Percentiles rank a stretch among this genome's conserved stretches.
Conservation (phyloP, 2,113 vertebrate species). For the Cephalopholis sonnerati region DNA sequence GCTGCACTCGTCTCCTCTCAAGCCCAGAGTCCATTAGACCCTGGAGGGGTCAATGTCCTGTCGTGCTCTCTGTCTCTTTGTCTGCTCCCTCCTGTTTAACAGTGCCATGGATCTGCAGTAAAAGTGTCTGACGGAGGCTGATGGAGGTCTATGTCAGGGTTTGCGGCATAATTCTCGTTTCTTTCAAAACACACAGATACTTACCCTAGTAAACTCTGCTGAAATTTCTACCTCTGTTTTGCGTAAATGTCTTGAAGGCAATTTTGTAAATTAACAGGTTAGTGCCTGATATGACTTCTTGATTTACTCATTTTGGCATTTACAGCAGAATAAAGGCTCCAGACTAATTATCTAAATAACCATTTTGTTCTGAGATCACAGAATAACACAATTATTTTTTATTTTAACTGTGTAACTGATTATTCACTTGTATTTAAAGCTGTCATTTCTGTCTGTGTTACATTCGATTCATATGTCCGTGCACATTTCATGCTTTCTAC, state of each 20-base stretch:
- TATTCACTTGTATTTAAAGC: not conserved
- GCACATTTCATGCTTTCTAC: not conserved
- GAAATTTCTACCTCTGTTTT: not conserved
- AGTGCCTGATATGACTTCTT: not conserved
- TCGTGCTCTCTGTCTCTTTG: not conserved
- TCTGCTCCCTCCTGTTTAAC: constrained; percentile 7
- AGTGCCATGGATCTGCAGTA: not conserved
- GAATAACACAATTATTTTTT: not conserved
- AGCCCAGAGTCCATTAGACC: not conserved
- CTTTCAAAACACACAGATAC: not conserved
- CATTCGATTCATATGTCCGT: not conserved
- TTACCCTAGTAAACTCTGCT: not conserved
- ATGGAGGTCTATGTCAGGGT: not conserved
- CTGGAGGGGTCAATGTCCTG: not conserved
- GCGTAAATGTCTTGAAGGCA: not conserved
- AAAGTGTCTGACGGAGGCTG: not conserved
- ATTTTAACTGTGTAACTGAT: not conserved
- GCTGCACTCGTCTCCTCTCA: too few species aligned
- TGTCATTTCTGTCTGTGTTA: not conserved
- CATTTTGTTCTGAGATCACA: too few species aligned
- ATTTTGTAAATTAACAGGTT: too few species aligned
- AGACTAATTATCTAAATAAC: not conserved
- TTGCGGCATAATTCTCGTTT: not conserved
- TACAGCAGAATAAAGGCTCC: not conserved
- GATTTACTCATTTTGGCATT: not conserved